phyloP scores from a whole-genome alignment of 2,797 vertebrate species.

The Platyrinchus mystaceus region DNA sequence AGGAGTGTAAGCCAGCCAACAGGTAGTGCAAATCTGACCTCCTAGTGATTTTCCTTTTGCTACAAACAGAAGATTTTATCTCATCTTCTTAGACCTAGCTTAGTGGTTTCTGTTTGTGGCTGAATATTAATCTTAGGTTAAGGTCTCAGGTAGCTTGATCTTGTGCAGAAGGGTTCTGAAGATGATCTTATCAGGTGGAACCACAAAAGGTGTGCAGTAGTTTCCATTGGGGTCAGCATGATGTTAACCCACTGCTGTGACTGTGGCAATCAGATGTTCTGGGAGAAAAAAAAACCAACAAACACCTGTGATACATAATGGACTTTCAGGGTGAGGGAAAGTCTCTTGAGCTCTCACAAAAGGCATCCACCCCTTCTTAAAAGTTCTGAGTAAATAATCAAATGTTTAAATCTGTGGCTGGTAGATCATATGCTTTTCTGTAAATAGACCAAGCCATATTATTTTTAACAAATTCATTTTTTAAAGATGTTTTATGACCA shows the following conservation, averaged over 20 bases:
- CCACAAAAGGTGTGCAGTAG: background rate
- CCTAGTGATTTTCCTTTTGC: background rate
- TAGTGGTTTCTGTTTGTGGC: background rate
- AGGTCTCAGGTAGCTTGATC: background rate
- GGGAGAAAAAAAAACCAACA: too few relatives aligned
- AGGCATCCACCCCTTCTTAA: background rate
- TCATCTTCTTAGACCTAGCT: background rate
- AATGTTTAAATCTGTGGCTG: background rate
- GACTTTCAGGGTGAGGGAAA: background rate
- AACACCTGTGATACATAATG: rapidly evolving
- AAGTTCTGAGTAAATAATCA: background rate
- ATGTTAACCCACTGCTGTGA: background rate
- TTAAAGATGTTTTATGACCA: background rate
- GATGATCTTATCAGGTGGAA: background rate
- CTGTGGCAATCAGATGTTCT: background rate
- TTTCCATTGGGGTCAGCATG: background rate
- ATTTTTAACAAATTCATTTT: background rate
- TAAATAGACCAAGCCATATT: background rate
- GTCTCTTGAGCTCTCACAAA: background rate
- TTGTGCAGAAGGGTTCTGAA: background rate
- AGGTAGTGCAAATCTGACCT: background rate
- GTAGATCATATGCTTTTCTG: background rate
- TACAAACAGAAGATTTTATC: background rate
- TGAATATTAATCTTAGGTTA: background rate
- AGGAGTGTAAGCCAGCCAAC: background rate